Evolutionary conservation across 2,797 vertebrate species (phyloP), one percentile per base, ranked within the genome.

Genomic region (Gymnoscopelus braueri): DNA sequence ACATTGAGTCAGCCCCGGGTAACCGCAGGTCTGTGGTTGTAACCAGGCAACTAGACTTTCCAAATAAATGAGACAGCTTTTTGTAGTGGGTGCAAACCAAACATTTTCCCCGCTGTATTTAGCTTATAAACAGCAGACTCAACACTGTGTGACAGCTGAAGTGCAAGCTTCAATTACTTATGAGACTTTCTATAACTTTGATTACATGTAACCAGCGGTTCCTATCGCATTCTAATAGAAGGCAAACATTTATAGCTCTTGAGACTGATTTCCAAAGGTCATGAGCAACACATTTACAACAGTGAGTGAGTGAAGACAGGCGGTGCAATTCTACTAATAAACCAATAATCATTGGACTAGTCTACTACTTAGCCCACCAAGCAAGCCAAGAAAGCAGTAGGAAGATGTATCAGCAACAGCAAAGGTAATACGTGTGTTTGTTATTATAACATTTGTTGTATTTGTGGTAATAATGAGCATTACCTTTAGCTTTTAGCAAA

Each of bases 131-230:
- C 60, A 60, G 19, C 51, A 73, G 26, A 6, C n/a, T 78, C n/a
- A 61, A 14, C 51, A 65, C 50, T 15, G 59, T 61, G 15, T 63
- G 51, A 77, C 65, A 73, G 48, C n/a, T 65, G 32, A 55, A 53
- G 12, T 24, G 55, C 4, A 55, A 15, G 39, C 61, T 29, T 61
- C 6, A 2, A n/a, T 23, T 50, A 47, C 61, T 44, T 44, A 44
- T 44, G 10, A 44, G 39, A 84, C 81, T 88, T 90, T 87, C 88
- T 80, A 78, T 79, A 79, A 24, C 6, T 62, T 26, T 4, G 69
- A 44, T 44, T 10, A 5, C 3, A 32, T 32, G 32, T 32, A 19
- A 29, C 26, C 26, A 39, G 5, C 1, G 5, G 35, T 39, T 39
- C 19, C 7, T 50, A 50, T 4, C 14, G 49, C 12, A 50, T 15